These are phyloP conservation scores for Melanerpes formicivorus DNA, from an alignment of 2,113 vertebrate species.

Conservation along the genomic window DNA sequence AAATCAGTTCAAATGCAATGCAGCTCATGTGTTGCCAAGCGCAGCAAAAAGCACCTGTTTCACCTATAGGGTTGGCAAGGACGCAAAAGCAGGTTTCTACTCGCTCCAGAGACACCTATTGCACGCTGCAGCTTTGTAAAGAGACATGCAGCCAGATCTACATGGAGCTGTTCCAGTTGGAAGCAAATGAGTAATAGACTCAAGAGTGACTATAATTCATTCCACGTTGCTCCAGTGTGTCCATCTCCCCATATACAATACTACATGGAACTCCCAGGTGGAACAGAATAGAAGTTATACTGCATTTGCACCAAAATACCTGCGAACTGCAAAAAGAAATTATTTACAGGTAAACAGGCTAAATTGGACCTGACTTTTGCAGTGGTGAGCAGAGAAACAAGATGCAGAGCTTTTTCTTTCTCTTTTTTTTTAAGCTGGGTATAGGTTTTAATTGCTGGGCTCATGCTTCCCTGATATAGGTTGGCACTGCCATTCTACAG, in stretches of 20 bases:
- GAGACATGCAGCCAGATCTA: background rate
- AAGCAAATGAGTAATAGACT: background rate
- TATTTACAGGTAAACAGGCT: background rate
- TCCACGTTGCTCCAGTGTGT: background rate
- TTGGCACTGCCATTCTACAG: background rate
- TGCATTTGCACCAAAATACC: background rate
- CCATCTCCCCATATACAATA: background rate
- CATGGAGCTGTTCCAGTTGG: rapidly evolving
- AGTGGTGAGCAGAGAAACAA: background rate
- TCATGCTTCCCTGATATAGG: background rate
- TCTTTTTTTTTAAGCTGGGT: background rate
- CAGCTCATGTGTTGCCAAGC: background rate
- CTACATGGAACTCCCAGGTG: background rate
- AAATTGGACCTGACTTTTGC: background rate
- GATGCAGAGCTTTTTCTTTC: background rate
- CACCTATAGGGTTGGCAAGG: background rate
- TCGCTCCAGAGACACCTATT: background rate
- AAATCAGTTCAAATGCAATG: background rate
- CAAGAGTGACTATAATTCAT: background rate
- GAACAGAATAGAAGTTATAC: background rate
- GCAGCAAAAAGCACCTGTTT: background rate
- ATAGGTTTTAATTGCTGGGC: background rate
- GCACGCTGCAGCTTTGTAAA: background rate
- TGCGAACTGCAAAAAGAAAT: background rate
- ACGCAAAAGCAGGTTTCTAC: background rate